Evolutionary conservation across 2,797 vertebrate genomes (phyloP), one percentile per base, ranked within the genome.

Genomic region (Acanthurus lineatus): DNA sequence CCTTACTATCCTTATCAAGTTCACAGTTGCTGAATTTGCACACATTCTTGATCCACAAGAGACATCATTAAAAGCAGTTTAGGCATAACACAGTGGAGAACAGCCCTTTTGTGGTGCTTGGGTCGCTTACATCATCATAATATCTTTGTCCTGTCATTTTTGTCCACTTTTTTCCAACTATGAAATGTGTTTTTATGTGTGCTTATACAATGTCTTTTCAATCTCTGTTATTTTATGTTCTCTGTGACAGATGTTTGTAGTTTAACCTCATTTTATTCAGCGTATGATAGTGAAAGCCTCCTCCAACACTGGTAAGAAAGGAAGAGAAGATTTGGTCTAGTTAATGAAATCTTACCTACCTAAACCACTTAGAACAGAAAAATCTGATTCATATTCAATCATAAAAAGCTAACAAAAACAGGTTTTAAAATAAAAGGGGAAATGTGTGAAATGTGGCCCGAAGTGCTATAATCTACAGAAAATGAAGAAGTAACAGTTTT

Each of bases 141-240:
- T 86, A 77, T 76, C 12, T 79, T 25, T 81, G 72, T 83, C 51
- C 53, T 84, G 60, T 84, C 70, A 38, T 87, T 48, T 81, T 65
- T 82, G 20, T 86, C 49, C 60, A 10, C 69, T 60, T 42, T 76
- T 87, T 38, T 68, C 48, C 57, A 54, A 69, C 35, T 78, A 75
- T 77, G 40, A 76, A 86, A 71, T 67, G 58, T 79, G 9, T 70
- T 77, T 53, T 73, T 75, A 28, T 80, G 63, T 87, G 70, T 73
- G 62, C 53, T 81, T 82, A 63, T 66, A 38, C 63, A 59, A 54
- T 73, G 69, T 87, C 38, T 73, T 79, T 77, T 79, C 69, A 59
- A 1, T 87, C 57, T 12, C 60, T 77, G 57, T 45, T 76, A 54
- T 83, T 74, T 75, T 81, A 71, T 74, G 28, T 73, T 19, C 59